Conservation (phyloP, 2,797 vertebrate genomes). For the Spondyliosoma cantharus region DNA sequence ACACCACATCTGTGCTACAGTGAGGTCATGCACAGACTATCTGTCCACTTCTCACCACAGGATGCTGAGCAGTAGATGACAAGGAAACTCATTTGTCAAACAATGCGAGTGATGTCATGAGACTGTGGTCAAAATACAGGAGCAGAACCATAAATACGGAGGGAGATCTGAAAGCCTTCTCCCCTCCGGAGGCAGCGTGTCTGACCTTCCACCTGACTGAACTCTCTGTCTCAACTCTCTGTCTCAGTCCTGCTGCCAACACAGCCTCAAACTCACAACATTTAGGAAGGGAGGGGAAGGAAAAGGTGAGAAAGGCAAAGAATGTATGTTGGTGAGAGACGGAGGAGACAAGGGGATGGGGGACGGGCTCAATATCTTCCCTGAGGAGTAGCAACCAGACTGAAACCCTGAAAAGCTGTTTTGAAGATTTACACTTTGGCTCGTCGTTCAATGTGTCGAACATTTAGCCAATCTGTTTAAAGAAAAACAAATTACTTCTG, state of each 20-base stretch:
- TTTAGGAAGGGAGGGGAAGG: constrained; percentile 24
- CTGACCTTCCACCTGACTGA: constrained; percentile 65
- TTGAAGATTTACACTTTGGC: constrained; percentile 79
- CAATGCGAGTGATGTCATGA: constrained; percentile 59
- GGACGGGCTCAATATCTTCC: constrained; percentile 49
- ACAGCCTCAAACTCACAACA: constrained; percentile 59
- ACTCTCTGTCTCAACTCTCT: constrained; percentile 60
- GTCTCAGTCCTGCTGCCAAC: constrained; percentile 57
- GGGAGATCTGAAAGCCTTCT: constrained; percentile 61
- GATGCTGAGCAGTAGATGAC: constrained; percentile 49
- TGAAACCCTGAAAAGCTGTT: constrained; percentile 66
- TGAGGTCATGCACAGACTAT: constrained; percentile 49
- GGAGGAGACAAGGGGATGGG: constrained; percentile 8
- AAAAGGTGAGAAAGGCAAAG: constrained; percentile 57
- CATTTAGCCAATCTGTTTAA: constrained; percentile 77
- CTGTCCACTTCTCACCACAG: constrained; percentile 37
- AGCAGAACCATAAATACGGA: constrained; percentile 68
- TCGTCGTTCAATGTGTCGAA: constrained; percentile 72
- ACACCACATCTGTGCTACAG: constrained; percentile 46
- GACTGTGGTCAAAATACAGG: constrained; percentile 67
- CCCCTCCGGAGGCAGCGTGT: constrained; percentile 37
- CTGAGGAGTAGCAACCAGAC: constrained; percentile 62
- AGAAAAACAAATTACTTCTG: constrained; percentile 81
- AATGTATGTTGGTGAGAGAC: constrained; percentile 41
- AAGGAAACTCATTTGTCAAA: constrained; percentile 74